Conservation (phyloP, 2,797 vertebrate species). For the Geotria australis region DNA sequence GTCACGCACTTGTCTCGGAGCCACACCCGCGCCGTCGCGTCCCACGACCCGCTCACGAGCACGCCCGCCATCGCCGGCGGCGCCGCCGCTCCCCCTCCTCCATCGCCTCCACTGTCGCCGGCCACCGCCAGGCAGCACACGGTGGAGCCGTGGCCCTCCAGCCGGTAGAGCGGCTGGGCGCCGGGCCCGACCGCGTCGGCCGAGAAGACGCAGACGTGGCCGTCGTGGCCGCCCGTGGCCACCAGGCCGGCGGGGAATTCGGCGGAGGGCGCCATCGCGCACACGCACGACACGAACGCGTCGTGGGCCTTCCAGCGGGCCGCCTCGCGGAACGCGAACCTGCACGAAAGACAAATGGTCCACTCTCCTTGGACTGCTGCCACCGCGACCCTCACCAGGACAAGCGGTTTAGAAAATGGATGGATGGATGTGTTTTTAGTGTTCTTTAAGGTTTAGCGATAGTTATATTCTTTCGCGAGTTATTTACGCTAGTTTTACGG, state of each 20-base stretch:
- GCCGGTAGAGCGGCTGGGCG: slow-evolving; percentile 36
- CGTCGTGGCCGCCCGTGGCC: slow-evolving; percentile 75
- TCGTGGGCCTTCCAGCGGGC: slow-evolving; percentile 69
- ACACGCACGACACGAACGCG: slow-evolving; percentile 83
- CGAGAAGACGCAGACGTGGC: slow-evolving; percentile 69
- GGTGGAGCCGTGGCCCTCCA: slow-evolving; percentile 71
- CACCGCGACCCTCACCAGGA: too few species aligned
- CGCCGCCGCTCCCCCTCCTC: too few species aligned
- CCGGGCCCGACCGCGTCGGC: slow-evolving; percentile 31
- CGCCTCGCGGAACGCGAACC: slow-evolving; percentile 12
- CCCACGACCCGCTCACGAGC: slow-evolving; percentile 85
- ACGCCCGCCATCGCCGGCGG: slow-evolving; percentile 27
- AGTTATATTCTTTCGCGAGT: too few species aligned
- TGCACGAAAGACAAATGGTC: too few species aligned
- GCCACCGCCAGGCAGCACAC: too few species aligned
- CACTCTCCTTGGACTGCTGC: too few species aligned
- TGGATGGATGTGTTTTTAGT: too few species aligned
- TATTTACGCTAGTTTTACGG: too few species aligned
- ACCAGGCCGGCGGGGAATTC: slow-evolving; percentile 55
- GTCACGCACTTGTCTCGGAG: slow-evolving; percentile 93
- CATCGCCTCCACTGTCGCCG: too few species aligned
- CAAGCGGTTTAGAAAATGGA: too few species aligned
- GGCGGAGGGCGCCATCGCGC: slow-evolving; percentile 57
- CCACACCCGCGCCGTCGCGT: slow-evolving; percentile 89
- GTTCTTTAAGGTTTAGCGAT: too few species aligned